These are phyloP conservation scores for Lasioglossum calceatum DNA, from an alignment of 2,888 invertebrate genomes.

Conservation along the genomic window DNA sequence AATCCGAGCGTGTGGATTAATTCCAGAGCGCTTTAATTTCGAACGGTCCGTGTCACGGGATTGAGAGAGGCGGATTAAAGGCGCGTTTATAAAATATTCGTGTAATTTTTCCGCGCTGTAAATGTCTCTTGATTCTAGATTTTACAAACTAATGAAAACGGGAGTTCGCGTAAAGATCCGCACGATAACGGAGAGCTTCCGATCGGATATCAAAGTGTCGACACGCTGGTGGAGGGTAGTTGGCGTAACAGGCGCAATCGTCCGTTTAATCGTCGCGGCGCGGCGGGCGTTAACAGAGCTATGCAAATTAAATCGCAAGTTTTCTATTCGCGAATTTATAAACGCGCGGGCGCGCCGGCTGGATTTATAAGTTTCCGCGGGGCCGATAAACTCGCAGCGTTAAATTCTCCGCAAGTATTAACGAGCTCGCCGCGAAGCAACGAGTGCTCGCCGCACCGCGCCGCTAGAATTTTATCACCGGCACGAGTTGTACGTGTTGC, in stretches of 20 bases:
- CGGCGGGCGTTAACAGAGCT: not conserved
- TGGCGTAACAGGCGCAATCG: not conserved
- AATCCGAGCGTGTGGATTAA: not conserved
- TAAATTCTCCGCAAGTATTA: constrained; percentile 5
- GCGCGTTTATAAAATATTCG: not conserved
- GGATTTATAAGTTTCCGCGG: constrained; percentile 4
- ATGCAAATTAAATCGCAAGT: constrained; percentile 1
- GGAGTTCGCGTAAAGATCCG: not conserved
- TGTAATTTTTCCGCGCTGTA: not conserved
- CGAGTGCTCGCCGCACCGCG: not conserved
- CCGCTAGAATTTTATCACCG: not conserved
- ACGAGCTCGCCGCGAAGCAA: not conserved
- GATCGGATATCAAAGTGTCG: not conserved
- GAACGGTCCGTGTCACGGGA: not conserved
- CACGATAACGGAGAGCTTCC: not conserved
- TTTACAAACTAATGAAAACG: not conserved
- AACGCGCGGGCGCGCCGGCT: not conserved
- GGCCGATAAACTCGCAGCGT: constrained; percentile 1
- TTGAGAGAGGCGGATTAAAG: not conserved
- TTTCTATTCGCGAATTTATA: constrained; percentile 9
- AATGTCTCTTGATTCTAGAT: not conserved
- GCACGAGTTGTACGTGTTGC: constrained; percentile 10
- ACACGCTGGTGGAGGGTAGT: not conserved
- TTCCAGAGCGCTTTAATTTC: not conserved
- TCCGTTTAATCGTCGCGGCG: not conserved